phyloP scores from a whole-genome alignment of 1,140 invertebrate species.

The Drosophila paulistorum region DNA sequence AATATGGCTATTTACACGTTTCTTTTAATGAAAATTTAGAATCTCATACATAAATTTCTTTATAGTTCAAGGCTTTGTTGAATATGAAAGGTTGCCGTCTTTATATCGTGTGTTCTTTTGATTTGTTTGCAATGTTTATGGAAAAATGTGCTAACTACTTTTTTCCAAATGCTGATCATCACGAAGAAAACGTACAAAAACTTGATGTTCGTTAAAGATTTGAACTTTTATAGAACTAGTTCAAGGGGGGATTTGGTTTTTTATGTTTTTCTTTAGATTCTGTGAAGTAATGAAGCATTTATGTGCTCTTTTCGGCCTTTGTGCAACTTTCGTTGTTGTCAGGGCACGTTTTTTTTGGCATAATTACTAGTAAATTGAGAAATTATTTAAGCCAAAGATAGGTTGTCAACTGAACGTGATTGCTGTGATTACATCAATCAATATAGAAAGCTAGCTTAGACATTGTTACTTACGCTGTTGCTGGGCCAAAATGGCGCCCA shows the following conservation, averaged over 20 bases:
- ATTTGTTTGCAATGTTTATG: not conserved
- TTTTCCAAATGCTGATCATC: not conserved
- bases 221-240: not conserved
- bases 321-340: conserved; percentile 45
- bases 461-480: conserved; percentile 64
- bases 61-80: not conserved
- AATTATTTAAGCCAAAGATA: conserved; percentile 31
- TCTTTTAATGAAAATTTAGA: not conserved
- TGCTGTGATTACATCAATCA: not conserved
- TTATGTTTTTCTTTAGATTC: not conserved
- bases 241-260: not conserved
- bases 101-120: too few species aligned
- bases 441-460: not conserved
- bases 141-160: not conserved
- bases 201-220: not conserved
- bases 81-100: not conserved
- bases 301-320: not conserved
- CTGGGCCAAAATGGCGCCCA: conserved; percentile 57
- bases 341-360: conserved; percentile 37
- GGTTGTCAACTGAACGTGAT: not conserved
- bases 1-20: not conserved
- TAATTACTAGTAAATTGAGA: conserved; percentile 37
- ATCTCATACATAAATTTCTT: conserved; percentile 2
- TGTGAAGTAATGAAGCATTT: not conserved
- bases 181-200: not conserved